Evolutionary conservation across 2,888 invertebrate species (phyloP).

Genomic region (Campoplex nolae): DNA sequence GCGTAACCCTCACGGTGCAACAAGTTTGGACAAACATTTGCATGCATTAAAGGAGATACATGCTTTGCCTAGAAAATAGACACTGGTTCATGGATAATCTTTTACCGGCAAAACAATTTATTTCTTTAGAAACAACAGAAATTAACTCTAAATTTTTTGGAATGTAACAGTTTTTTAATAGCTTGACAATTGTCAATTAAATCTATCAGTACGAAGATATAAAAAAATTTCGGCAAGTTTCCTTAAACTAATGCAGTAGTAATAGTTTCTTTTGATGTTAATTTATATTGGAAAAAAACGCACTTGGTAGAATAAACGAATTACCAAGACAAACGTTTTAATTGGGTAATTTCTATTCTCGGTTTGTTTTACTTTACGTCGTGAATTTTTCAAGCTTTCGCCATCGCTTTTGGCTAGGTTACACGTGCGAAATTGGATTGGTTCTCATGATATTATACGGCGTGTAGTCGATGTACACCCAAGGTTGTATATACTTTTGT

Average conservation of each 20-base stretch:
- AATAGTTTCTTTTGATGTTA: not conserved
- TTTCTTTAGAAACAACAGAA: not conserved
- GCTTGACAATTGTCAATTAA: too few species aligned
- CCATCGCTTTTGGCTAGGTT: conserved; percentile 1
- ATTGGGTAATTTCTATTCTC: not conserved
- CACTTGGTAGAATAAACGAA: not conserved
- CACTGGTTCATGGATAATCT: not conserved
- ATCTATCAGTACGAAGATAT: not conserved
- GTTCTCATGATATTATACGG: conserved; percentile 13
- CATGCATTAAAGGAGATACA: not conserved
- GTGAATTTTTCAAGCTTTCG: conserved; percentile 21
- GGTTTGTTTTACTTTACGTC: conserved; percentile 11
- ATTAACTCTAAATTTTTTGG: not conserved
- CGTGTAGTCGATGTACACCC: conserved; percentile 16
- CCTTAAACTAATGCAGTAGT: not conserved
- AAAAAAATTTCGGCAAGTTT: not conserved
- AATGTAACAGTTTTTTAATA: not conserved
- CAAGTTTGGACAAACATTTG: conserved; percentile 53
- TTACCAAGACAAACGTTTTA: not conserved
- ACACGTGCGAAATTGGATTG: conserved; percentile 31
- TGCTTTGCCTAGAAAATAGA: not conserved
- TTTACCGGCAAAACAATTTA: not conserved
- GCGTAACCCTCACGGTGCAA: conserved; percentile 28
- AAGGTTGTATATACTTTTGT: conserved; percentile 38
- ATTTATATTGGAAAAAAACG: not conserved